Conservation (phyloP, 1,140 invertebrate genomes). For the Homalodisca vitripennis region DNA sequence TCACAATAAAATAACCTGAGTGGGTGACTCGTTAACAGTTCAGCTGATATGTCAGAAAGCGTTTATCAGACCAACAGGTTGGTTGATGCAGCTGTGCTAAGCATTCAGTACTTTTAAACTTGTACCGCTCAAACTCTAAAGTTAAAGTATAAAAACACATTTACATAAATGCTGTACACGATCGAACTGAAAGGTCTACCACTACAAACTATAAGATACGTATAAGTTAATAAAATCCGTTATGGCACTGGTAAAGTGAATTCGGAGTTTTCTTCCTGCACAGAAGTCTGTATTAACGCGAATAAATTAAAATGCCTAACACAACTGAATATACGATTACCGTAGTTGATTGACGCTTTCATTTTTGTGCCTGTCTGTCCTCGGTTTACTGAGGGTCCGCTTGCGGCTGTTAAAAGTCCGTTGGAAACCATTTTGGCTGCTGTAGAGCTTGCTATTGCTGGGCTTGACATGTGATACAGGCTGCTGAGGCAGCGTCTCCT, state of each 20-base stretch:
- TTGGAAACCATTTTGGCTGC: slow-evolving; percentile 36
- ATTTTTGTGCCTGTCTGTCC: slow-evolving; percentile 8
- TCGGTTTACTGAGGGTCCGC: slow-evolving; percentile 26
- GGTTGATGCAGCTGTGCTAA: too few species aligned
- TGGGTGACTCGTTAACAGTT: too few species aligned
- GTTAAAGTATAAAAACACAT: too few species aligned
- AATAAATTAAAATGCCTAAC: slow-evolving; percentile 12
- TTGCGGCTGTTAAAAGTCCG: slow-evolving; percentile 36
- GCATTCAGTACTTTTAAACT: too few species aligned
- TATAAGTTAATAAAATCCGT: too few species aligned
- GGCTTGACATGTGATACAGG: background rate
- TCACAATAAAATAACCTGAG: too few species aligned
- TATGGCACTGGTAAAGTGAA: slow-evolving; percentile 9
- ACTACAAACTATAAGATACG: too few species aligned
- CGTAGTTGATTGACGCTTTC: slow-evolving; percentile 14
- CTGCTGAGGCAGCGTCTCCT: background rate
- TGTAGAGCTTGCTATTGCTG: slow-evolving; percentile 29
- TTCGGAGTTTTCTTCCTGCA: background rate
- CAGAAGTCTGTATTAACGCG: background rate
- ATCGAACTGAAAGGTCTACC: too few species aligned
- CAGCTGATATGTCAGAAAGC: too few species aligned
- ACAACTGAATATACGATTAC: slow-evolving; percentile 8
- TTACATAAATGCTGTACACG: too few species aligned
- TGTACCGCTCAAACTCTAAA: too few species aligned
- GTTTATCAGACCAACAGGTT: too few species aligned